Percentiles rank a stretch among this genome's conserved stretches.
Conservation (phyloP, 2,113 vertebrate species). For the Morone saxatilis region DNA sequence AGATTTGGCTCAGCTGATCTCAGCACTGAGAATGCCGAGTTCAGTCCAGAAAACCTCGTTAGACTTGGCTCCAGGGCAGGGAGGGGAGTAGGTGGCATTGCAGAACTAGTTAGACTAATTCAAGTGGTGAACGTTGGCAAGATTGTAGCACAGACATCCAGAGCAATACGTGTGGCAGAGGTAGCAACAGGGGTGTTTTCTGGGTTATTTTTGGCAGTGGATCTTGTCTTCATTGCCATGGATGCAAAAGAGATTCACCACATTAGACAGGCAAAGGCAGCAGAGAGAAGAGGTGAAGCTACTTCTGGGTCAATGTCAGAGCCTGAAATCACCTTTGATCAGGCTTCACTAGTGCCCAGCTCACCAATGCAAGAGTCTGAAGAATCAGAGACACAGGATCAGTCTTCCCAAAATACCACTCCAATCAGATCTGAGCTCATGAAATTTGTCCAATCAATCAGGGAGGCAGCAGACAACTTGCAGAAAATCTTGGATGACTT, state of each 20-base stretch:
- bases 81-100: constrained; percentile 8
- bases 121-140: constrained; percentile 7
- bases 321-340: neutral
- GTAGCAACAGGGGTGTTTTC: constrained; percentile 15
- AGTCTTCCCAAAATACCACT: neutral
- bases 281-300: neutral
- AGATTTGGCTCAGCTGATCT: accelerated
- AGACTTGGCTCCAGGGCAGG: neutral
- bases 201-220: constrained; percentile 40
- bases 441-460: constrained; percentile 49
- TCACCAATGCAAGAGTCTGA: neutral
- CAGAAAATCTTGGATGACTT: constrained; percentile 21
- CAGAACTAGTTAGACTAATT: constrained; percentile 19
- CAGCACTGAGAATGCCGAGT: neutral
- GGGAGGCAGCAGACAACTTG: constrained; percentile 5
- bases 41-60: accelerated
- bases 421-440: constrained; percentile 46
- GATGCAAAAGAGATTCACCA: constrained; percentile 58
- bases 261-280: constrained; percentile 35
- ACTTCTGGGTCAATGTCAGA: neutral
- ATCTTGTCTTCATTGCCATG: constrained; percentile 55
- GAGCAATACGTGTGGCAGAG: constrained; percentile 26
- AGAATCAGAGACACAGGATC: too few species aligned
- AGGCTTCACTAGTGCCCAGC: neutral
- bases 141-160: constrained; percentile 31